Evolutionary conservation across 2,113 vertebrate genomes (phyloP).

Genomic region (Columbina picui): DNA sequence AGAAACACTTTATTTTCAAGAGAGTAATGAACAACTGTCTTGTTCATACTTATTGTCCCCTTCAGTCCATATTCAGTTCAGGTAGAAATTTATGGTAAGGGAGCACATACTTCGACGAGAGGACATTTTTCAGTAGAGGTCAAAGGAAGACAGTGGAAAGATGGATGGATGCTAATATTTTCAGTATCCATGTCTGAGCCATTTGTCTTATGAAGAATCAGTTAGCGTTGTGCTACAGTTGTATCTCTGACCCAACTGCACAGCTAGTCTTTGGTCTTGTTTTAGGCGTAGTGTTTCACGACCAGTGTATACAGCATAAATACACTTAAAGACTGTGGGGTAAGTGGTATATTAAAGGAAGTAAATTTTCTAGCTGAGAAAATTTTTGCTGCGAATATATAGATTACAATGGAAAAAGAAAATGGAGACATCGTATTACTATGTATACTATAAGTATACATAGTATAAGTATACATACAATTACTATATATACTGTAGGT

Average conservation of each 20-base stretch:
- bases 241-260: not conserved
- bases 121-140: not conserved
- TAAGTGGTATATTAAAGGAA: not conserved
- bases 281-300: not conserved
- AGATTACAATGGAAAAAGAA: not conserved
- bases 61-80: not conserved
- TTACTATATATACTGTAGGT: no score
- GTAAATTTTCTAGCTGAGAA: not conserved
- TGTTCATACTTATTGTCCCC: not conserved
- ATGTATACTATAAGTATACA: no score
- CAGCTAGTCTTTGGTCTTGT: not conserved
- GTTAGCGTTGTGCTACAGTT: not conserved
- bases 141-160: not conserved
- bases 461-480: no score
- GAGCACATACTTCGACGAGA: not conserved
- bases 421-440: not conserved
- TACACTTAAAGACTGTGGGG: not conserved
- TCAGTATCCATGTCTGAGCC: not conserved
- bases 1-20: not conserved
- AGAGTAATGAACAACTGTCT: not conserved
- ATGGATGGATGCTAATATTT: not conserved
- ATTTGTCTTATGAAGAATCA: not conserved
- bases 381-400: not conserved
- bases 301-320: not conserved
- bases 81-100: not conserved